phyloP scores from a whole-genome alignment of 2,888 invertebrate genomes.

The Neoscelio sp. region DNA sequence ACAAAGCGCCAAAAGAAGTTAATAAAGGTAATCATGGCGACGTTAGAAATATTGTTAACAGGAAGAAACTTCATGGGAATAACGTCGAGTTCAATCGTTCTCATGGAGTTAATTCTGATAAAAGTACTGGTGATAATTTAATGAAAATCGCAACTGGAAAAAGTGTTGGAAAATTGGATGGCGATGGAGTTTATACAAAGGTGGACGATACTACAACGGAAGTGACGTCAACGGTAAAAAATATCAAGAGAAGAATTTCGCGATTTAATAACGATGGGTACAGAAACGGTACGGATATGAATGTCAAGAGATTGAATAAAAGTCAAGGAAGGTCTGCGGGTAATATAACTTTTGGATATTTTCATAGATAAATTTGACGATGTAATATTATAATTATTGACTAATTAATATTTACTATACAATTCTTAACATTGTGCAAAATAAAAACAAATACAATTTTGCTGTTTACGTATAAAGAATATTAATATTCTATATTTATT shows the following conservation, averaged over 20 bases:
- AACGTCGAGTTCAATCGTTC: no score
- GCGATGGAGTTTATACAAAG: background rate
- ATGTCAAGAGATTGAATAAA: constrained; percentile 1
- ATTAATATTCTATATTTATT: background rate
- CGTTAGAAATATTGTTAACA: no score
- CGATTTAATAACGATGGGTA: background rate
- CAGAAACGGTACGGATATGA: background rate
- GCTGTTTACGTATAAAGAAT: no score
- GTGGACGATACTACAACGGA: background rate
- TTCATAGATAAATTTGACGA: background rate
- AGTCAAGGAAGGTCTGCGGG: background rate
- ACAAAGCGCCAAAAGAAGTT: no score
- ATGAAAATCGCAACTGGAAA: background rate
- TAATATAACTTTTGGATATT: background rate
- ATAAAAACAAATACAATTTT: no score
- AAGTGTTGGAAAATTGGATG: background rate
- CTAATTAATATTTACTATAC: background rate
- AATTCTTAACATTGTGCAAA: no score
- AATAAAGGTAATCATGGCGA: no score
- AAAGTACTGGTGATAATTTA: background rate
- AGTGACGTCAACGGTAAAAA: background rate
- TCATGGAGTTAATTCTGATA: background rate
- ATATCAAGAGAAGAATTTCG: background rate
- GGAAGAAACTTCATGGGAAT: no score
- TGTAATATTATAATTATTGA: background rate